A percentile compares a stretch with the other conserved stretches of the same genome.
phyloP scores from a whole-genome alignment of 2,113 vertebrate species.

The Pollimyrus isidori region DNA sequence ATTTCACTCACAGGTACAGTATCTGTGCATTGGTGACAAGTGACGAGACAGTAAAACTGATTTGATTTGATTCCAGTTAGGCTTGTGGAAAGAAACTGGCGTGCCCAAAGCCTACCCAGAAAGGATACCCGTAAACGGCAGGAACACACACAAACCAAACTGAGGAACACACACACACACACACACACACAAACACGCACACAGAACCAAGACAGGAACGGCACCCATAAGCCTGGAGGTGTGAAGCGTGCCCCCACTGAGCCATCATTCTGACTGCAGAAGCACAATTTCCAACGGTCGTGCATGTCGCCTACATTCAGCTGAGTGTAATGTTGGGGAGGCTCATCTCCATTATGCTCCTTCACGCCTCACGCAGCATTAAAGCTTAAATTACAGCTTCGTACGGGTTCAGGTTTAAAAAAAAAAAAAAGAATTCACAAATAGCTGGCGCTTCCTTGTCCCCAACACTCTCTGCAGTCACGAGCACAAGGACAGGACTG shows the following conservation, averaged over 20 bases:
- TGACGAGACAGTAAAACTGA: too few relatives aligned
- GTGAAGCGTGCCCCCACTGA: background rate
- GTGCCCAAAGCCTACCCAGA: background rate
- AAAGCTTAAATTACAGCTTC: background rate
- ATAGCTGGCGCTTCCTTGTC: background rate
- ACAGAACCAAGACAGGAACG: background rate
- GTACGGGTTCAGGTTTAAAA: background rate
- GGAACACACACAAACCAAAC: background rate
- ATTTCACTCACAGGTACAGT: too few relatives aligned
- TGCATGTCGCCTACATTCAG: background rate
- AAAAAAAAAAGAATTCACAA: background rate
- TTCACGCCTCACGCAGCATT: background rate
- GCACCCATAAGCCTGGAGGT: background rate
- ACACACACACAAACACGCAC: background rate
- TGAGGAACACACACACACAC: background rate
- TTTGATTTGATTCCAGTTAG: background rate
- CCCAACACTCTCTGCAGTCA: too few relatives aligned
- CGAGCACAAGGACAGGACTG: too few relatives aligned
- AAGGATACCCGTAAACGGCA: background rate
- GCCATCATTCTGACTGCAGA: background rate
- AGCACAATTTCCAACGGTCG: background rate
- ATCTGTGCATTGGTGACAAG: too few relatives aligned
- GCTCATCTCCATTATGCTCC: background rate
- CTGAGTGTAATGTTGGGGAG: background rate
- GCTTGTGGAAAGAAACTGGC: background rate